These are phyloP conservation scores for Drosophila prolongata DNA, from an alignment of 2,888 invertebrate species.

Conservation along the genomic window DNA sequence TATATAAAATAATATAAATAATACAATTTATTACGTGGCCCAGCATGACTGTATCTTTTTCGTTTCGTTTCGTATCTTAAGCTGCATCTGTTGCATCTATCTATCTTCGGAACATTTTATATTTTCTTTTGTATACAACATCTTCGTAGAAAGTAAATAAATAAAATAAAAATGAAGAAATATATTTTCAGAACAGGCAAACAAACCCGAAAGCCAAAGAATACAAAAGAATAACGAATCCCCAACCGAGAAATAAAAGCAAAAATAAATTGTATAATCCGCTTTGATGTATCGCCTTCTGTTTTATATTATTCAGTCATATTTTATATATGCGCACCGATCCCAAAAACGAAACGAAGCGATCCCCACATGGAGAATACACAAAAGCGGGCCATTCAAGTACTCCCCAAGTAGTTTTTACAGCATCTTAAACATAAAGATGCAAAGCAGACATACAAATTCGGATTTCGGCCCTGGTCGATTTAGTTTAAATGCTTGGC, in stretches of 20 bases:
- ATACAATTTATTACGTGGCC: slow-evolving; percentile 72
- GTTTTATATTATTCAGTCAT: slow-evolving; percentile 78
- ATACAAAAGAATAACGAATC: slow-evolving; percentile 27
- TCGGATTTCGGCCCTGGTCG: slow-evolving; percentile 22
- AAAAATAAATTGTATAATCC: slow-evolving; percentile 78
- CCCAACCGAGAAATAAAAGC: slow-evolving; percentile 60
- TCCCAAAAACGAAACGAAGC: slow-evolving; percentile 1
- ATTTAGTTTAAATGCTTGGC: slow-evolving; percentile 57
- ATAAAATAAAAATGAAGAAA: slow-evolving; percentile 78
- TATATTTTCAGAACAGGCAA: slow-evolving; percentile 54
- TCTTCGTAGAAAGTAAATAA: slow-evolving; percentile 66
- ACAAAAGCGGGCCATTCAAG: slow-evolving; percentile 34
- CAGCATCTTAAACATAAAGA: slow-evolving; percentile 45
- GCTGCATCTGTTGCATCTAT: slow-evolving; percentile 59
- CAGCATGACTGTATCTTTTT: slow-evolving; percentile 22
- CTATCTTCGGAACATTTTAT: slow-evolving; percentile 37
- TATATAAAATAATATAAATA: slow-evolving; percentile 80
- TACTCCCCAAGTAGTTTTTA: slow-evolving; percentile 47
- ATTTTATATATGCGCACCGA: slow-evolving; percentile 64
- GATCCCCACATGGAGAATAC: slow-evolving; percentile 23
- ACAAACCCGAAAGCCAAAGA: slow-evolving; percentile 29
- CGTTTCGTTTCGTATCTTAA: slow-evolving; percentile 19
- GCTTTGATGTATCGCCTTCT: slow-evolving; percentile 81
- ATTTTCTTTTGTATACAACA: slow-evolving; percentile 41
- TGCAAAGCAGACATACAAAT: slow-evolving; percentile 21